Evolutionary conservation across 2,797 vertebrate genomes (phyloP).

Genomic region (Poeciliopsis presidionis): DNA sequence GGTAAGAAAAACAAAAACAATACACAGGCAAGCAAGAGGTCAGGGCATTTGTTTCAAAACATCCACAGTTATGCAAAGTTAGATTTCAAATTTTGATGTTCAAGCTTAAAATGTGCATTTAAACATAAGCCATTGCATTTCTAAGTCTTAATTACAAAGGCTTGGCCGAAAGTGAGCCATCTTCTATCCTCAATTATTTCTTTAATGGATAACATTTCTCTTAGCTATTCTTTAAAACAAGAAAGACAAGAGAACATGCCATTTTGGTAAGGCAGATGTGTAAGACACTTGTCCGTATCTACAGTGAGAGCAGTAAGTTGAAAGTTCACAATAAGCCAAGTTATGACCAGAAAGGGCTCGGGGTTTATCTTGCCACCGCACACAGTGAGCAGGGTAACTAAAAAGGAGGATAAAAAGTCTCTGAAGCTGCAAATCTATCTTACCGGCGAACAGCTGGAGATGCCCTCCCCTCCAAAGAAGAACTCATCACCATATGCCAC

Average conservation of each 20-base stretch:
- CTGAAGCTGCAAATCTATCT: conserved; percentile 54
- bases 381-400: background rate
- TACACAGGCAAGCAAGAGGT: background rate
- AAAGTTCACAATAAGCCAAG: background rate
- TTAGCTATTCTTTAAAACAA: background rate
- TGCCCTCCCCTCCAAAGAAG: conserved; percentile 94
- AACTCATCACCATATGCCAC: conserved; percentile 97
- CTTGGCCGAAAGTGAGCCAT: background rate
- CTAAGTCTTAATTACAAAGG: background rate
- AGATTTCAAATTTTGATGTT: background rate
- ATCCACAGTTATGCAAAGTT: background rate
- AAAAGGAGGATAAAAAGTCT: background rate
- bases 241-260: background rate
- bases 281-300: background rate
- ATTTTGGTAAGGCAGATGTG: background rate
- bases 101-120: background rate
- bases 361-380: background rate
- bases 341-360: background rate
- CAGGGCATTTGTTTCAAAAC: background rate
- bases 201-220: background rate
- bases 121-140: background rate
- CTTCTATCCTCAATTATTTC: background rate
- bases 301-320: background rate
- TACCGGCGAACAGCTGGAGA: conserved; percentile 95
- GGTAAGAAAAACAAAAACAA: background rate